Base-by-base conservation (phyloP, 1,140 invertebrate species). In the Ectropis grisescens region DNA sequence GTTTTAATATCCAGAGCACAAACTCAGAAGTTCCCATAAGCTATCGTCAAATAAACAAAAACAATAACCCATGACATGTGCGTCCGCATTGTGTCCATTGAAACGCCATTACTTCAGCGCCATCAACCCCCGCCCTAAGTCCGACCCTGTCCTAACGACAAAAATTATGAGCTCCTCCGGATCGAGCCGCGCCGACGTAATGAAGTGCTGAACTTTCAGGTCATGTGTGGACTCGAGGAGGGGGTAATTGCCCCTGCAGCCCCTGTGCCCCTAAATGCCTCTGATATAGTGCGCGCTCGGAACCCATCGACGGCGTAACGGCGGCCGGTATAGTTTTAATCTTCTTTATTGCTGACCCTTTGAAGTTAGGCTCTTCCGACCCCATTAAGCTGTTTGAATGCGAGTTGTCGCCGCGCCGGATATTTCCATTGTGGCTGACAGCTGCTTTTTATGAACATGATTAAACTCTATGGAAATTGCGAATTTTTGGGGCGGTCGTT, bases 271-370 rank as follows among this genome's bases (percentile, higher is more conserved):
- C 27, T 10, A 12, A 28, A 28, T 28, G 12, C 29, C 32, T 29
- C 39, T 64, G 59, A 64, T 61, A 57, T 64, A 64, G 38, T 64
- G 50, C 24, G 16, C 30, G 44, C 38, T 32, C 41, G 37, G 41
- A 43, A 46, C 38, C 42, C 35, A 33, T 23, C 29, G 38, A 47
- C 25, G 38, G 39, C 52, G 33, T 68, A 61, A 68, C 64, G 50
- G 52, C 43, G 27, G 35, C 48, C 51, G 49, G 47, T 49, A 59
- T 62, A 69, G 65, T 69, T 69, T 66, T 69, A 69, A 69, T 69
- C 65, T 69, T 58, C 61, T 69, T 69, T 69, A 69, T 66, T 48
- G 58, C 51, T 48, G 57, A 61, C 59, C 60, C 49, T 60, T 58
- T 19, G 49, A 46, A 49, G 28, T 53, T 49, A 41, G 52, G 50